phyloP scores from a whole-genome alignment of 2,113 vertebrate species.

The Campylorhamphus procurvoides region DNA sequence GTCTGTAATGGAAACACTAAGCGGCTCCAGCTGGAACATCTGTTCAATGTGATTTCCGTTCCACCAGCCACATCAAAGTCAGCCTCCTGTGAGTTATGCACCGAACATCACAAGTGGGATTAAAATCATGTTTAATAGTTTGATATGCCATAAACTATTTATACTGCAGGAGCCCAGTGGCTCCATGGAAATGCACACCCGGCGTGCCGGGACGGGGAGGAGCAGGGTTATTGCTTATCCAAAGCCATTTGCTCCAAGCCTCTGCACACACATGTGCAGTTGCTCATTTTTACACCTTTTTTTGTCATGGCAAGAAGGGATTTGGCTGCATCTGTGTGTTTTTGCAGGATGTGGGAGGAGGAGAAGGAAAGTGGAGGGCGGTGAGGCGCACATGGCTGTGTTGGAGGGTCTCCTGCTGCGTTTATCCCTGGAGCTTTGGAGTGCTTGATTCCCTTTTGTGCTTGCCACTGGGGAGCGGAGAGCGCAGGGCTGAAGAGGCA shows the following conservation, averaged over 20 bases:
- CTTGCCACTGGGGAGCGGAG: background rate
- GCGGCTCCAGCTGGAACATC: slow-evolving; percentile 75
- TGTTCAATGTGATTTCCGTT: slow-evolving; percentile 72
- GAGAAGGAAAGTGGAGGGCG: background rate
- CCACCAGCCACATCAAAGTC: slow-evolving; percentile 76
- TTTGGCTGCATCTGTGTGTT: background rate
- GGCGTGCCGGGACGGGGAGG: background rate
- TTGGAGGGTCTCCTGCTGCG: background rate
- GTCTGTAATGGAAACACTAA: slow-evolving; percentile 60
- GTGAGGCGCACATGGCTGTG: background rate
- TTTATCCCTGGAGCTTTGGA: background rate
- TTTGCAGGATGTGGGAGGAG: background rate
- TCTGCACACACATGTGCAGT: background rate
- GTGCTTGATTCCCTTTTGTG: background rate
- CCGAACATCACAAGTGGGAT: slow-evolving; percentile 75
- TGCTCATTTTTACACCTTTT: background rate
- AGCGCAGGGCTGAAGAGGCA: background rate
- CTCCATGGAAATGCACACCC: slow-evolving; percentile 28
- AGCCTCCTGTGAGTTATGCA: slow-evolving; percentile 65
- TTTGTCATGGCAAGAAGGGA: background rate
- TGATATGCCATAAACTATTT: slow-evolving; percentile 77
- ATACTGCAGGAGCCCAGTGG: slow-evolving; percentile 53
- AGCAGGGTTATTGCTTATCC: background rate
- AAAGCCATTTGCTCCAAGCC: background rate
- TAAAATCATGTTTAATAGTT: slow-evolving; percentile 79